Base-by-base conservation (phyloP, 2,888 invertebrate genomes). In the Labia minor region DNA sequence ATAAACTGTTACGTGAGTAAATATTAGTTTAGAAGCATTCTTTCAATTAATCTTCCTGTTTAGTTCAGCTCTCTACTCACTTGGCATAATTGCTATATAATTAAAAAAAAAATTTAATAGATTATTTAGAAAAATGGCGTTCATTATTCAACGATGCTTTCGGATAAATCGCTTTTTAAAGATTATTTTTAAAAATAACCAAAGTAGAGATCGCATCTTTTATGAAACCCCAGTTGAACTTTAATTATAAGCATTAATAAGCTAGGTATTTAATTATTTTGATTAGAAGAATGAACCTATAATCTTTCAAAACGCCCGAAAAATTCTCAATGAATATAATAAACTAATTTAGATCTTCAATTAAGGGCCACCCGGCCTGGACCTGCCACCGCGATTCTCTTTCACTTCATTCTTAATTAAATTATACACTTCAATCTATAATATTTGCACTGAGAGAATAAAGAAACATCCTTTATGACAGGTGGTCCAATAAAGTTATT, bases 41-140 rank as follows among this genome's bases (percentile, higher is more conserved):
- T 49, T 49, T 49, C 49, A 49, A 49, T 49, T 49, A 49, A 49
- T 49, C 49, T 49, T 49, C 49, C 14, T 49, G 6, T n/a, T n/a
- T 14, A 49, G 14, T 14, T 49, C 14, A 3, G n/a, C 16, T 49
- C 49, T 3, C 49, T 49, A 49, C 49, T 49, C 49, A 16, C 49
- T 49, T 49, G 49, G 49, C 49, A 49, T 49, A 49, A 49, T 49
- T 49, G 49, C 49, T 49, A 49, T 49, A 49, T 49, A 49, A 49
- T 49, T 49, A 8, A 14, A 49, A 49, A 16, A 49, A 11, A 49
- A 10, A 49, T 26, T 8, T 6, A 26, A 26, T 26, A 8, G 26
- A 8, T 8, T 26, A 8, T 26, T 26, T 26, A 26, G 26, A 16
- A 49, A 49, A 49, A 49, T 49, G 14, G 49, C 16, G 49, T 49